Percentiles rank a stretch among this genome's conserved stretches.
Evolutionary conservation across 2,888 invertebrate genomes (phyloP).

Genomic region (Alviniconcha strummeri): DNA sequence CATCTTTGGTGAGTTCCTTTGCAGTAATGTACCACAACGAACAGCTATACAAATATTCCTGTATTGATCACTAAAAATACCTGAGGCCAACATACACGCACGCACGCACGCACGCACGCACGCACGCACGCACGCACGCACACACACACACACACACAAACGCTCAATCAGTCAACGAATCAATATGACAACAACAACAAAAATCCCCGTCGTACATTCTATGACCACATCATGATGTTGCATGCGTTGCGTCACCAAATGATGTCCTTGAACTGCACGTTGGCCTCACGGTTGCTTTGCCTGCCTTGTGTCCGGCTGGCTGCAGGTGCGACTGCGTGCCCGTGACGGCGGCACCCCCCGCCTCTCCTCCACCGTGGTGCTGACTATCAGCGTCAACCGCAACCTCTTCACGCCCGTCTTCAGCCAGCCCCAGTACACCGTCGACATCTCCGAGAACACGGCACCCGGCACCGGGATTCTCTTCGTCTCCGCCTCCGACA

Average conservation of each 20-base stretch:
- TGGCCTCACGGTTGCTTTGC: background rate
- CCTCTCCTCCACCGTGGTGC: slow-evolving; percentile 47
- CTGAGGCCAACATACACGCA: no score
- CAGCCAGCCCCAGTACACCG: slow-evolving; percentile 35
- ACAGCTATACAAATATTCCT: no score
- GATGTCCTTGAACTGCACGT: background rate
- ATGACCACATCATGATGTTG: background rate
- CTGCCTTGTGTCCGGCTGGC: no score
- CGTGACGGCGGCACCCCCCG: slow-evolving; percentile 61
- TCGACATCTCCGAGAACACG: slow-evolving; percentile 55
- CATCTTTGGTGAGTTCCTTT: no score
- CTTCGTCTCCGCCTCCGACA: slow-evolving; percentile 56
- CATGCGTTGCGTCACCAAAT: background rate
- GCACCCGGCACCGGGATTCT: slow-evolving; percentile 55
- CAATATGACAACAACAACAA: no score
- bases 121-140: background rate
- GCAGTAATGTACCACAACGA: no score
- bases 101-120: background rate
- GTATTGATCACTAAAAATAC: no score
- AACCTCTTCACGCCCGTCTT: slow-evolving; percentile 60
- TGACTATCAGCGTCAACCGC: slow-evolving; percentile 55
- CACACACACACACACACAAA: background rate
- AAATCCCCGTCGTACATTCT: background rate
- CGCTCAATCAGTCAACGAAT: background rate
- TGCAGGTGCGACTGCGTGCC: slow-evolving; percentile 50